A percentile compares a stretch with the other conserved stretches of the same genome.
Conservation (phyloP, 2,113 vertebrate genomes). For the Stercorarius parasiticus region DNA sequence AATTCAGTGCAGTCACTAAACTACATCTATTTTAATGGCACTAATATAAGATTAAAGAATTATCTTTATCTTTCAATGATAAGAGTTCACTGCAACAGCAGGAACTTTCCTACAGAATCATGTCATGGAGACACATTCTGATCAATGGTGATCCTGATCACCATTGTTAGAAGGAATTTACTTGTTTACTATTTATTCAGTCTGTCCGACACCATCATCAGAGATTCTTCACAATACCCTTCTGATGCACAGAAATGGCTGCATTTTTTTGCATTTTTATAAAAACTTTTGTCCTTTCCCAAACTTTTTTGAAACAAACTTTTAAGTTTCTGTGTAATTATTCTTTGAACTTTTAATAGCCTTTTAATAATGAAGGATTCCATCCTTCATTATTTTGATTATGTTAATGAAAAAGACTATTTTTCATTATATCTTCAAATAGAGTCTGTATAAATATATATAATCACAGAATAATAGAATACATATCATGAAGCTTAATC, state of each 20-base stretch:
- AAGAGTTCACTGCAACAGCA: background rate
- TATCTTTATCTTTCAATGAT: background rate
- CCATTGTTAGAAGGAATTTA: background rate
- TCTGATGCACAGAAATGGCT: slow-evolving; percentile 31
- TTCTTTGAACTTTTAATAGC: slow-evolving; percentile 38
- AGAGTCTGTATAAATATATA: background rate
- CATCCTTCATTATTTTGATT: slow-evolving; percentile 63
- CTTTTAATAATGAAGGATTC: slow-evolving; percentile 33
- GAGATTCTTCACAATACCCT: slow-evolving; percentile 51
- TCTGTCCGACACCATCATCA: slow-evolving; percentile 7
- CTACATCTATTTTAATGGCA: background rate
- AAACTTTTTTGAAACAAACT: slow-evolving; percentile 51
- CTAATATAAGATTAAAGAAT: background rate
- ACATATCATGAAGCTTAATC: background rate
- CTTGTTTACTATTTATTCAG: background rate
- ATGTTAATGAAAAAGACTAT: background rate
- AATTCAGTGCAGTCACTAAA: background rate
- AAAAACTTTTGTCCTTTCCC: slow-evolving; percentile 40
- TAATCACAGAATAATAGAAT: too few relatives aligned
- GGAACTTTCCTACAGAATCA: background rate
- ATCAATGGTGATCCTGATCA: background rate
- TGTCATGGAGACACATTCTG: background rate
- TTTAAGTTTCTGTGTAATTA: background rate
- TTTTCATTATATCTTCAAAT: background rate
- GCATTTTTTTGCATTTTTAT: background rate